These are phyloP conservation scores for Macrotis lagotis DNA, from an alignment of 2,113 vertebrate species.

Conservation along the genomic window DNA sequence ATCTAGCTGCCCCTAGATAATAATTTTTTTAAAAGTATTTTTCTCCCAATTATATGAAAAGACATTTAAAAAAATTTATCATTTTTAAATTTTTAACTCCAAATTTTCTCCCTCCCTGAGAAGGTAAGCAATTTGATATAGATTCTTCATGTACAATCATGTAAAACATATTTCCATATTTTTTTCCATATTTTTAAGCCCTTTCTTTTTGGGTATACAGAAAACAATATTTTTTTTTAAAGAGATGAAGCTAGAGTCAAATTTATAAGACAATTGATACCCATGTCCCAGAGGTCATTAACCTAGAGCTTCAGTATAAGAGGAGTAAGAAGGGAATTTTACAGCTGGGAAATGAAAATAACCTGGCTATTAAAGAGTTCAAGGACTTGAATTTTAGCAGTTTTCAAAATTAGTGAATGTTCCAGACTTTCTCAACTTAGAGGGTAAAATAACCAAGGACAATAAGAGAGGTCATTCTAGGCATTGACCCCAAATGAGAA, in stretches of 20 bases:
- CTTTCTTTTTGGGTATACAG: background rate
- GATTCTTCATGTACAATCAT: background rate
- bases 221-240: conserved; percentile 11
- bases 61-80: background rate
- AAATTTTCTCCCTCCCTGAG: background rate
- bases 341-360: conserved; percentile 61
- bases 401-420: conserved; percentile 46
- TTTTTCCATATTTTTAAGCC: conserved; percentile 29
- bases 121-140: background rate
- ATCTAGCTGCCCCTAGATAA: no score
- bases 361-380: conserved; percentile 25
- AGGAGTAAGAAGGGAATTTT: conserved; percentile 37
- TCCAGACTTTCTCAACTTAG: conserved; percentile 1
- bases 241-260: background rate
- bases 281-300: conserved; percentile 8
- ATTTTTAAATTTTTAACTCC: background rate
- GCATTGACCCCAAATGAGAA: background rate
- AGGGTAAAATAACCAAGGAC: background rate
- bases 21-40: no score
- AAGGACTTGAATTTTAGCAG: conserved; percentile 23
- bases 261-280: background rate
- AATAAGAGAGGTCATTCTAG: background rate
- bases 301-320: background rate
- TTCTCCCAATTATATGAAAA: background rate
- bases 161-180: background rate